Evolutionary conservation across 1,140 invertebrate genomes (phyloP).

Genomic region (Myzus persicae): DNA sequence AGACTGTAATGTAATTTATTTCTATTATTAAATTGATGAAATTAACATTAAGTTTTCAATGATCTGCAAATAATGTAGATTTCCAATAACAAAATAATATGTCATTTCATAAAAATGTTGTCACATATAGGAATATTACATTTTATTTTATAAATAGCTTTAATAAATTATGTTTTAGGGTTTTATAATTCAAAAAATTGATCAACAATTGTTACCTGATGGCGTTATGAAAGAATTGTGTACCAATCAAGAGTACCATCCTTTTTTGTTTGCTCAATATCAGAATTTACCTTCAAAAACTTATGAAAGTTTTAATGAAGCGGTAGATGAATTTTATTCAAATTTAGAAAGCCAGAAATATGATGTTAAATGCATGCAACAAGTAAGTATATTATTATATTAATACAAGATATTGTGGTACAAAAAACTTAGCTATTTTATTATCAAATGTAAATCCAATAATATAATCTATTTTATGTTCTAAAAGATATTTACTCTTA

Average conservation of each 20-base stretch:
- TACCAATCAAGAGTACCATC: conserved; percentile 92
- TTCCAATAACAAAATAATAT: too few relatives aligned
- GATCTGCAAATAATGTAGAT: too few relatives aligned
- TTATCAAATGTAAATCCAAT: too few relatives aligned
- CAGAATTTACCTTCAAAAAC: conserved; percentile 70
- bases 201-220: conserved; percentile 71
- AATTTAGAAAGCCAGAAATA: conserved; percentile 94
- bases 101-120: too few relatives aligned
- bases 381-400: conserved; percentile 66
- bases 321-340: conserved; percentile 97
- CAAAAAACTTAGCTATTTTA: neutral
- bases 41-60: neutral
- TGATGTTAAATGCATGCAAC: conserved; percentile 88
- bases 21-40: neutral
- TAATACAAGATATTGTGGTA: neutral
- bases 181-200: conserved; percentile 86
- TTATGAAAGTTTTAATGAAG: conserved; percentile 83
- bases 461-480: neutral
- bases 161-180: conserved; percentile 68
- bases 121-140: neutral
- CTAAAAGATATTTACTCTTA: too few relatives aligned
- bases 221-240: conserved; percentile 69
- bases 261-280: conserved; percentile 77
- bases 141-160: neutral
- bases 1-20: too few relatives aligned